Evolutionary conservation across 1,140 invertebrate genomes (phyloP), one percentile per base, ranked within the genome.

Genomic region (Macrobrachium nipponense): DNA sequence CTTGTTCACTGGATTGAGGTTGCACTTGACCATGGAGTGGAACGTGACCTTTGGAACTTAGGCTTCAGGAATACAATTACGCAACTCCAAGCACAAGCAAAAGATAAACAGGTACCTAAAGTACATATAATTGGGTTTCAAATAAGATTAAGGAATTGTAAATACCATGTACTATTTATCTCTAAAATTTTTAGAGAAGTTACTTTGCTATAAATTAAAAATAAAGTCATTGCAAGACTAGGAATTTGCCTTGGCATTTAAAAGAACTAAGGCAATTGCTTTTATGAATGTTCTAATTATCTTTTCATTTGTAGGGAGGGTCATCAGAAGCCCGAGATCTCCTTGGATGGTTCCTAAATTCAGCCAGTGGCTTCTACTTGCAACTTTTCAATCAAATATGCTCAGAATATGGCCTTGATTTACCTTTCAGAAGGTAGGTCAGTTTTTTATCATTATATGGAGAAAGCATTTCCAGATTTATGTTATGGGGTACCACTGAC

Each of bases 41-140:
- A 97, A 91, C 96, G 96, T 90, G 96, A 97, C 90, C 91, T 97
- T 87, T 97, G 96, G 96, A 97, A 96, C 91, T 92, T 96, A 90
- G 95, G 95, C 17, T 97, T 97, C 92, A 97, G 97, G 91, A 96
- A 96, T 91, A 95, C 96, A 91, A 97, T 97, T 72, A 83, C 86
- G 51, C 86, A 87, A 43, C 80, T 87, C 20, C 86, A 87, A 64
- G 80, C 81, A 36, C 86, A 87, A 59, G 76, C 80, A 27, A 87
- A 87, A 70, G 86, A 87, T 72, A 87, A 87, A 72, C 80, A 87
- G 81, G 81, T 82, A 20, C 20, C 27, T 10, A 58, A 60, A 68
- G 23, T 77, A 58, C 80, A 4, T 36, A 8, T 10, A 60, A 1
- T 43, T 51, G 7, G 8, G 12, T 51, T 51, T 51, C 8, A 12